These are phyloP conservation scores for Thaumetopoea pityocampa DNA, from an alignment of 1,140 invertebrate genomes.

Conservation along the genomic window DNA sequence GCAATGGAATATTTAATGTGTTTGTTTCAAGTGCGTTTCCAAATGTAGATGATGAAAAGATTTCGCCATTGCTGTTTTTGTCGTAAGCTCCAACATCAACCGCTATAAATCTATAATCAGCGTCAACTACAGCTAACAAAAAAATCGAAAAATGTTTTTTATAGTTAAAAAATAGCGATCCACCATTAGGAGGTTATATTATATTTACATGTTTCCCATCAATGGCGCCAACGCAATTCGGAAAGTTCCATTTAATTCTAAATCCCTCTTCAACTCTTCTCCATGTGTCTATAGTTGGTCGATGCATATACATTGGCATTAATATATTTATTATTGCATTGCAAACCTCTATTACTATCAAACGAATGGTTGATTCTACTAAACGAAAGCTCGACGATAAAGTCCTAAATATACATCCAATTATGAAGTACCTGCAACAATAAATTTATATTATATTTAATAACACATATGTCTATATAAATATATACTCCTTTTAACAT, in stretches of 20 bases:
- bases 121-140: neutral
- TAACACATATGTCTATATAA: constrained; percentile 4
- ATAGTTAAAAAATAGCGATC: constrained; percentile 4
- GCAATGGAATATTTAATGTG: constrained; percentile 2
- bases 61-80: neutral
- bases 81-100: constrained; percentile 1
- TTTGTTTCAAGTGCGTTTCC: neutral
- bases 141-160: constrained; percentile 4
- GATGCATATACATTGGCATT: constrained; percentile 31
- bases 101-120: constrained; percentile 1
- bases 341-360: constrained; percentile 2
- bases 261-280: neutral
- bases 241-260: neutral
- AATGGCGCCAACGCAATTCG: constrained; percentile 2
- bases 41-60: neutral
- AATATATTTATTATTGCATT: constrained; percentile 11
- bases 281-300: constrained; percentile 1
- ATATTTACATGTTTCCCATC: constrained; percentile 4
- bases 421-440: constrained; percentile 12
- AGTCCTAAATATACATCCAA: constrained; percentile 14
- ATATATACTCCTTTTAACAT: constrained; percentile 1
- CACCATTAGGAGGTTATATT: neutral
- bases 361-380: constrained; percentile 10
- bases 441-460: constrained; percentile 7
- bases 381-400: constrained; percentile 9